A percentile compares a stretch with the other conserved stretches of the same genome.
Conservation (phyloP, 2,888 invertebrate species). For the Pandemis corylana region DNA sequence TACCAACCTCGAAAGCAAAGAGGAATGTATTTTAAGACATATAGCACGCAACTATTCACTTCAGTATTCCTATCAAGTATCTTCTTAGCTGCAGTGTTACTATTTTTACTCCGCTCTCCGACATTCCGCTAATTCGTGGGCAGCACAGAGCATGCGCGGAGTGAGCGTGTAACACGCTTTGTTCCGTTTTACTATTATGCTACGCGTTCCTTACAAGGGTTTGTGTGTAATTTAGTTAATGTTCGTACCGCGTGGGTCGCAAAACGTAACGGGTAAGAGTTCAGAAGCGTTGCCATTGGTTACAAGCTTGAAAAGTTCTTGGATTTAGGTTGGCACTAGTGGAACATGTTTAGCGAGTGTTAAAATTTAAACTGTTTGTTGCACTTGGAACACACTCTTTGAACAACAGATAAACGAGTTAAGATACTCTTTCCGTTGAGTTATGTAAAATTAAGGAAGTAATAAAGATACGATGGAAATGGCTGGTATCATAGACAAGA, state of each 20-base stretch:
- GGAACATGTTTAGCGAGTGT: background rate
- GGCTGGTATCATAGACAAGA: too few relatives aligned
- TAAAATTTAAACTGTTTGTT: background rate
- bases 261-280: slow-evolving; percentile 9
- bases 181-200: slow-evolving; percentile 30
- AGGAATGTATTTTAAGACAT: background rate
- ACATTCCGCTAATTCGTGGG: slow-evolving; percentile 30
- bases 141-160: slow-evolving; percentile 9
- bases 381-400: background rate
- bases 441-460: too few relatives aligned
- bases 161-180: slow-evolving; percentile 14
- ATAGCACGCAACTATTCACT: background rate
- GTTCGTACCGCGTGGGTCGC: slow-evolving; percentile 14
- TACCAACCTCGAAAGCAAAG: too few relatives aligned
- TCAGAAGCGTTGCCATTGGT: background rate
- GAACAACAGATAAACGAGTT: too few relatives aligned
- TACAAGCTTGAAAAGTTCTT: background rate
- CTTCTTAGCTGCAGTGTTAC: background rate
- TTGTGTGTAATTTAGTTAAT: slow-evolving; percentile 28
- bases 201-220: slow-evolving; percentile 39
- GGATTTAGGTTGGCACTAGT: background rate
- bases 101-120: slow-evolving; percentile 19
- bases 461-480: too few relatives aligned
- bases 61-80: slow-evolving; percentile 3
- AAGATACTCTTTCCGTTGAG: too few relatives aligned